These are phyloP conservation scores for Tetraneura akinire DNA, from an alignment of 1,140 invertebrate genomes.

Conservation along the genomic window DNA sequence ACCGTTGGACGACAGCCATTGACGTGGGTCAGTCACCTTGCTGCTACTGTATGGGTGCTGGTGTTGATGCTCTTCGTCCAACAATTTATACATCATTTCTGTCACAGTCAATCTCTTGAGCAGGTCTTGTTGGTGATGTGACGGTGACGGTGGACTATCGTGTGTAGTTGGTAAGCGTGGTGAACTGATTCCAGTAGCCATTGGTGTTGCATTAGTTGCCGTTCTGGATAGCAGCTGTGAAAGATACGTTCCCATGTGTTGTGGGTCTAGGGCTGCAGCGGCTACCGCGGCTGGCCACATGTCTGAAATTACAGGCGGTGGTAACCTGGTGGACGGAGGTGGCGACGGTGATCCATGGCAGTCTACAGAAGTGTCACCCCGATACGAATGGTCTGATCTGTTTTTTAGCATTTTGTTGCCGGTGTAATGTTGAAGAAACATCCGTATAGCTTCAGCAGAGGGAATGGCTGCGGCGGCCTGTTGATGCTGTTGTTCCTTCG, in stretches of 20 bases:
- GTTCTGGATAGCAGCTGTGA: neutral
- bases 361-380: neutral
- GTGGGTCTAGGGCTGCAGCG: neutral
- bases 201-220: neutral
- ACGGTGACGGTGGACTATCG: constrained; percentile 56
- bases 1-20: constrained; percentile 52
- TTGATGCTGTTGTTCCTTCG: constrained; percentile 59
- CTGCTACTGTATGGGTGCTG: constrained; percentile 6
- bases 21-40: neutral
- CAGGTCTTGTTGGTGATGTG: constrained; percentile 54
- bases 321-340: constrained; percentile 15
- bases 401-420: constrained; percentile 28
- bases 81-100: constrained; percentile 53
- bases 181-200: neutral
- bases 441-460: neutral
- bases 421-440: constrained; percentile 31
- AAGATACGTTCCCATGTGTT: constrained; percentile 31
- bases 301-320: neutral
- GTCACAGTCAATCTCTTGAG: constrained; percentile 55
- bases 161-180: constrained; percentile 54
- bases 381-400: neutral
- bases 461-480: neutral
- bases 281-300: constrained; percentile 25
- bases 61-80: constrained; percentile 52
- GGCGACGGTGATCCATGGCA: constrained; percentile 1